These are phyloP conservation scores for Lordiphosa clarofinis DNA, from an alignment of 1,140 invertebrate species.

Conservation along the genomic window DNA sequence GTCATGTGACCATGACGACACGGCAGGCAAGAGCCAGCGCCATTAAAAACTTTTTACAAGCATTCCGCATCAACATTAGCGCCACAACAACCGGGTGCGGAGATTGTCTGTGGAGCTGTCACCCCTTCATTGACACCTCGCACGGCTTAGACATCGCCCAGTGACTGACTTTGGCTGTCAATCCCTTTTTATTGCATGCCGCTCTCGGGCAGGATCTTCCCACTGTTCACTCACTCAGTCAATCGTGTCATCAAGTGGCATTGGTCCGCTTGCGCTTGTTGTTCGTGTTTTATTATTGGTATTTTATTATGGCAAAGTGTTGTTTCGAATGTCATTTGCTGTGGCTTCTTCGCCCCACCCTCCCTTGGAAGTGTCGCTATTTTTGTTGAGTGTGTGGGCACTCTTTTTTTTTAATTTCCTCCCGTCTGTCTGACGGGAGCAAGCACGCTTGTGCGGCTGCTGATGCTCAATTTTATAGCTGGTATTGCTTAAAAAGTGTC, in stretches of 20 bases:
- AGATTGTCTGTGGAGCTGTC: slow-evolving; percentile 40
- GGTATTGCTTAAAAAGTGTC: neutral
- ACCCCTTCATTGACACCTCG: slow-evolving; percentile 34
- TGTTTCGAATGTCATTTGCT: slow-evolving; percentile 56
- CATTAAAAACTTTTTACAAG: slow-evolving; percentile 69
- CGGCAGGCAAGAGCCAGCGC: slow-evolving; percentile 19
- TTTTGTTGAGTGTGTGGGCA: slow-evolving; percentile 5
- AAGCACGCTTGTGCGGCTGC: slow-evolving; percentile 9
- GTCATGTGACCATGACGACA: slow-evolving; percentile 36
- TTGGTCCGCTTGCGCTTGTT: slow-evolving; percentile 14
- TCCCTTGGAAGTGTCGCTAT: slow-evolving; percentile 32
- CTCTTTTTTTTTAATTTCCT: slow-evolving; percentile 12
- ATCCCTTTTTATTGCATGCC: slow-evolving; percentile 66
- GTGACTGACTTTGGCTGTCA: slow-evolving; percentile 40
- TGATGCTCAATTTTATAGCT: slow-evolving; percentile 9
- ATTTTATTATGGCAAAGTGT: slow-evolving; percentile 67
- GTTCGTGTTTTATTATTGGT: slow-evolving; percentile 47
- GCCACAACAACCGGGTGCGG: slow-evolving; percentile 5
- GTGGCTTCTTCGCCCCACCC: neutral
- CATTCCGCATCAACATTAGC: slow-evolving; percentile 61
- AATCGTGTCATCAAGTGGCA: slow-evolving; percentile 50
- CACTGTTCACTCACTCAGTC: slow-evolving; percentile 41
- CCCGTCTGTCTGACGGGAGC: slow-evolving; percentile 5
- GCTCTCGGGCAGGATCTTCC: slow-evolving; percentile 49
- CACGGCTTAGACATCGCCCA: slow-evolving; percentile 35